Base-by-base conservation (phyloP, 2,888 invertebrate species). In the Caenorhabditis becei region DNA sequence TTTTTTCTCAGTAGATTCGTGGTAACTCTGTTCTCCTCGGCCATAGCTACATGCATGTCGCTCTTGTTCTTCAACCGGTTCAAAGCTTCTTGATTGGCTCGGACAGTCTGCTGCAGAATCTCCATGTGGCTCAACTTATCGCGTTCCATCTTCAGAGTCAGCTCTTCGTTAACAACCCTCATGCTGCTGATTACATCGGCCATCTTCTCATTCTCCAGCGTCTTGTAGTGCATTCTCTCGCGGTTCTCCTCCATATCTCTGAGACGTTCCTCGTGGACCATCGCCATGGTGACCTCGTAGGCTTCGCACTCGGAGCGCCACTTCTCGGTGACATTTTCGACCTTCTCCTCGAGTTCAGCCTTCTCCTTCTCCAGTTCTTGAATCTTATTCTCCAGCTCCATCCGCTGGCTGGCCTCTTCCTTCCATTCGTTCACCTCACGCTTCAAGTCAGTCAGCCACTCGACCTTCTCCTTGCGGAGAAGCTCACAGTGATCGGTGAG, bases 281-380 rank as follows among this genome's bases (percentile, higher is more conserved):
- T 1, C 7, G 47, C n/a, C 1, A 72, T 20, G 3, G 58, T 72
- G 2, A 7, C 32, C 59, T 65, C 37, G 26, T 72, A 65, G 1
- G 18, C 10, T n/a, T 58, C 56, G 23, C 65, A 58, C 16, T 74
- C 74, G 10, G n/a, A n/a, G 16, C 65, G 58, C 58, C 59, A 65
- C 16, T 26, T 26, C 23, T 26, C 58, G 3, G 59, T 58, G 5
- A 74, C 51, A 4, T 8, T 41, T 5, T 65, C 74, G 16, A 65
- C 20, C 20, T 59, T 58, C 51, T 74, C 65, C 49, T 74, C 74
- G 7, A 74, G 59, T 10, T 8, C 18, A 8, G 37, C 26, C 47
- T 75, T 67, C 24, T 32, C 20, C n/a, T 53, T 32, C 24, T 61
- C 14, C 5, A 67, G 66, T 5, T 67, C 61, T 7, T 53, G 54